Base-by-base conservation (phyloP, 2,113 vertebrate genomes). In the Sorex araneus region DNA sequence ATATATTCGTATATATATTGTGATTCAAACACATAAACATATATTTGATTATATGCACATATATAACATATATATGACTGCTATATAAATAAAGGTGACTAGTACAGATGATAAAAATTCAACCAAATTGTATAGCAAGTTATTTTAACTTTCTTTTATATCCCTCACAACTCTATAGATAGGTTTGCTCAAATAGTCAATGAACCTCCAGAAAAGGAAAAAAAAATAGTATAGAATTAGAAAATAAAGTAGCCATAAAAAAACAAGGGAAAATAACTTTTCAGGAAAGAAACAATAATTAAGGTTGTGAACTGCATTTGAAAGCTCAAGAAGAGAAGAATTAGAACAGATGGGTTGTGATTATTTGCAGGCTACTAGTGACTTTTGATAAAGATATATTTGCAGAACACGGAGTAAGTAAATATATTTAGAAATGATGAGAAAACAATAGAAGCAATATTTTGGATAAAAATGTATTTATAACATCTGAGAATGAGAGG, bases 361-460 rank as follows among this genome's bases (percentile, higher is more conserved):
- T 25, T 43, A 81, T 7, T 32, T 36, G 21, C n/a, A 77, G 79
- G 64, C 47, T 85, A 81, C 66, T 63, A 36, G 28, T 73, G 60
- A 91, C 9, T 86, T 91, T 78, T 70, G 40, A 36, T 60, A 54
- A 89, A 79, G 50, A 92, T 11, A 83, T 71, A n/a, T 87, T 78
- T 75, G 21, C 47, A 79, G 32, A 90, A 10, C 27, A 43, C 6
- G 25, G 13, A 54, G 60, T 32, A 18, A 21, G 34, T 18, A 86
- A 94, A 28, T 19, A 88, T 25, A 64, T 75, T 78, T 70, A 57
- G 86, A 95, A 15, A 1, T 66, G 23, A 66, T 36, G 23, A 82
- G 5, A 11, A 34, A 74, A 77, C 66, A 50, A 25, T 2, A 50
- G 8, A 43, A 43, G 28, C 3, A 71, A 25, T 57, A 50, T 10